Base-by-base conservation (phyloP, 2,888 invertebrate genomes). In the Malthinus seriepunctatus region DNA sequence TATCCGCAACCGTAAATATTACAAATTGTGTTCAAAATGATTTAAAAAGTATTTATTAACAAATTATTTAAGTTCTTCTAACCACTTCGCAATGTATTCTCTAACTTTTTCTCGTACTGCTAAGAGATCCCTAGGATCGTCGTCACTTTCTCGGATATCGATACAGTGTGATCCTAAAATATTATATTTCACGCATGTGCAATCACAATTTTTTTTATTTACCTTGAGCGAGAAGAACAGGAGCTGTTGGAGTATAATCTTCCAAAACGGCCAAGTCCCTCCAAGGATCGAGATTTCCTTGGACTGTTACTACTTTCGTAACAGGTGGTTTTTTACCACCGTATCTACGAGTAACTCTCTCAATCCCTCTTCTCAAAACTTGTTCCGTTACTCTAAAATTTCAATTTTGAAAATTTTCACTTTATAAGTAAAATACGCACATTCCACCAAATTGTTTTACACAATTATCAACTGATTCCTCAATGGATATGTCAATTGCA, bases 211-310 rank as follows among this genome's bases (percentile, higher is more conserved):
- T 23, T 9, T n/a, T n/a, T n/a, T n/a, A n/a, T n/a, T 45, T 48
- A 48, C 48, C 48, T n/a, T 34, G 2, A 5, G 33, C 34, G 8
- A 23, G 2, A n/a, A 23, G 8, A 9, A 32, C 48, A 2, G 54
- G 54, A 4, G 54, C 47, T 32, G 47, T 32, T 8, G 48, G 23
- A 11, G 34, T 54, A 14, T 39, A 48, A 33, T 54, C 48, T 11
- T 54, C 33, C 11, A 54, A 15, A 5, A 32, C 14, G 2, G 48
- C 46, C 5, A 54, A 32, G 14, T 46, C 33, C 7, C 37, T 48
- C 54, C 54, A 54, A 7, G 54, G 54, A 54, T 54, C 54, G 5
- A 15, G 11, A 1, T 39, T 54, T 8, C 54, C 54, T 15, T 54
- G 54, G 2, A 54, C 48, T 8, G 45, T 48, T 8, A 54, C 47